Conservation (phyloP, 2,888 invertebrate species). For the Rhamnusium bicolor region DNA sequence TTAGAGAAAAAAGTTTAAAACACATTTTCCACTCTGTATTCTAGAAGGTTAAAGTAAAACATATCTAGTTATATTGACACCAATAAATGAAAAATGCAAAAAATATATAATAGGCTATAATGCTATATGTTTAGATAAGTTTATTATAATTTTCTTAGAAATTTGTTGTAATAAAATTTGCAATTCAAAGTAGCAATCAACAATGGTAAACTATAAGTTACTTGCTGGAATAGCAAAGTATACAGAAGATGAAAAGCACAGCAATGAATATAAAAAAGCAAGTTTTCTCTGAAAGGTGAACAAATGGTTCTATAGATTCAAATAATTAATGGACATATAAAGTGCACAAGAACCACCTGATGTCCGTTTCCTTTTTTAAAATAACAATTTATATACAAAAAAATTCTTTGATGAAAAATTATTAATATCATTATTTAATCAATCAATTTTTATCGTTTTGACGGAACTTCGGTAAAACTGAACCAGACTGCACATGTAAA, state of each 20-base stretch:
- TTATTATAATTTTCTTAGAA: constrained; percentile 28
- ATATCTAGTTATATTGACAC: neutral
- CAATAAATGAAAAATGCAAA: constrained; percentile 1
- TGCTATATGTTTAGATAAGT: constrained; percentile 19
- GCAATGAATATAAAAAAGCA: constrained; percentile 1
- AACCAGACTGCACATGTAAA: no score
- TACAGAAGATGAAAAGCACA: constrained; percentile 11
- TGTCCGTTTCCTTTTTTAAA: no score
- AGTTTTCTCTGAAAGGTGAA: neutral
- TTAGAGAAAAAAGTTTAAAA: neutral
- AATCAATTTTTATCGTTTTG: no score
- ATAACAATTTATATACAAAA: no score
- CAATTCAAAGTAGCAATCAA: constrained; percentile 31
- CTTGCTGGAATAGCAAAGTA: constrained; percentile 16
- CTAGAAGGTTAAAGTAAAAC: neutral
- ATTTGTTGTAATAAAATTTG: constrained; percentile 31
- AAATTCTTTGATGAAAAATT: no score
- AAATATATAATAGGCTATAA: constrained; percentile 18
- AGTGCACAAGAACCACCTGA: no score
- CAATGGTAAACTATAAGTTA: constrained; percentile 29
- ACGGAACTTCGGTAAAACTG: no score
- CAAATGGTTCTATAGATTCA: neutral
- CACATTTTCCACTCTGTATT: neutral
- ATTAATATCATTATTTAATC: no score
- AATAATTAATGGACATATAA: no score